A percentile compares a stretch with the other conserved stretches of the same genome.
Evolutionary conservation across 2,797 vertebrate species (phyloP).

Genomic region (Clangula hyemalis): DNA sequence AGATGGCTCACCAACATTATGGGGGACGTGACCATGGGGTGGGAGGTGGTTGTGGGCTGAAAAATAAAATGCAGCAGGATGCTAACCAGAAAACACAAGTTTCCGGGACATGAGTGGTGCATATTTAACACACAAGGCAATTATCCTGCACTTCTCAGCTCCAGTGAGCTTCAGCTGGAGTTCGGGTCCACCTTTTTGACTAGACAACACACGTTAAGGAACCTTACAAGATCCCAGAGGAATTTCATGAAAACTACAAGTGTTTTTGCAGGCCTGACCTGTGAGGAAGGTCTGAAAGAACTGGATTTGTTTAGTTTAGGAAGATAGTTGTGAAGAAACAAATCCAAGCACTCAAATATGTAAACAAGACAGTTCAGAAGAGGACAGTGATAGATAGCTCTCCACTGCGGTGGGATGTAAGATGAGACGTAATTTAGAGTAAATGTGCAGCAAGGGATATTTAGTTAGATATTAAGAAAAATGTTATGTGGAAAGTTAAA

Average conservation of each 20-base stretch:
- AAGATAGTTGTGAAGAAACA: not conserved
- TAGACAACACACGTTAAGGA: not conserved
- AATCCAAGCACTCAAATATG: not conserved
- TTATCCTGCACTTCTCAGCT: not conserved
- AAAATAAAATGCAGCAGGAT: not conserved
- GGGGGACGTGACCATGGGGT: not conserved
- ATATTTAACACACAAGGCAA: not conserved
- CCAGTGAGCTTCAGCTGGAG: not conserved
- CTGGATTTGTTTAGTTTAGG: not conserved
- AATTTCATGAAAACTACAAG: not conserved
- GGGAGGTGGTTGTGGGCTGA: not conserved
- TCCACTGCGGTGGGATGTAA: not conserved
- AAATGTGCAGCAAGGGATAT: slow-evolving; percentile 11
- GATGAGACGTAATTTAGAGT: slow-evolving; percentile 7
- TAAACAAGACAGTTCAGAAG: not conserved
- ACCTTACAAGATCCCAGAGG: not conserved
- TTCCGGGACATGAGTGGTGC: not conserved
- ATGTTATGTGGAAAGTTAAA: not conserved
- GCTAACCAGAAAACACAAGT: not conserved
- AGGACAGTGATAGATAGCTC: not conserved
- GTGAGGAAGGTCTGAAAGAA: not conserved
- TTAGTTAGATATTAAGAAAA: slow-evolving; percentile 30
- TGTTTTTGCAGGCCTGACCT: not conserved
- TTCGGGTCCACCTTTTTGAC: not conserved
- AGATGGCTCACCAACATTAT: not conserved